Percentiles rank a stretch among this genome's conserved stretches.
These are phyloP conservation scores for Arothron firmamentum DNA, from an alignment of 2,113 vertebrate species.

Conservation along the genomic window DNA sequence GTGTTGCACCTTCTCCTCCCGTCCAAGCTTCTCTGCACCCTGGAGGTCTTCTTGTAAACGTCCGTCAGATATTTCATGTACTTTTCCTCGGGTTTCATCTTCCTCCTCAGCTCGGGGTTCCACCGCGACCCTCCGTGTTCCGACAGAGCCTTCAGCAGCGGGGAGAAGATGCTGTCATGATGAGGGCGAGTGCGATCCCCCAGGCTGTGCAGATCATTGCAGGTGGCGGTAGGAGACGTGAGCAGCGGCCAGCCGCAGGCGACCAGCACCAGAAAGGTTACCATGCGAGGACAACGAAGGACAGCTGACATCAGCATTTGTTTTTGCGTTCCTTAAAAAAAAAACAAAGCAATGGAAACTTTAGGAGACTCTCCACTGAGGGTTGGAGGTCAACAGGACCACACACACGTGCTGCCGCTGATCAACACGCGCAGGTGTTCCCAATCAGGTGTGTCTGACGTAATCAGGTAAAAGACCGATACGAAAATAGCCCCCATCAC, in stretches of 20 bases:
- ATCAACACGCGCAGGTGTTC: conserved; percentile 59
- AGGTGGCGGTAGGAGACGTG: conserved; percentile 17
- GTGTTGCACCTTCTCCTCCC: conserved; percentile 82
- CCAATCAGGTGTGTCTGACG: conserved; percentile 59
- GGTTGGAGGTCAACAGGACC: conserved; percentile 35
- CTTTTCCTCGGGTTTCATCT: conserved; percentile 75
- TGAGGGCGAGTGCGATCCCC: conserved; percentile 34
- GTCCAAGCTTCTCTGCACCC: conserved; percentile 78
- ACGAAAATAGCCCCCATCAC: too few relatives aligned
- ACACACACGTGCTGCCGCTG: conserved; percentile 45
- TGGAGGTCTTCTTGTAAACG: conserved; percentile 81
- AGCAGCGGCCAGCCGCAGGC: conserved; percentile 25
- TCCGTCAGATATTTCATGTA: conserved; percentile 88
- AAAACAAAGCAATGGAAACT: conserved; percentile 22
- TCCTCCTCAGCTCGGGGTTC: conserved; percentile 41
- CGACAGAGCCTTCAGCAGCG: conserved; percentile 81
- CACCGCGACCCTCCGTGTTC: conserved; percentile 59
- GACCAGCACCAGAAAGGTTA: conserved; percentile 45
- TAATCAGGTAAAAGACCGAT: not conserved
- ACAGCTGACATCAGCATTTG: conserved; percentile 33
- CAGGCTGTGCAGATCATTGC: conserved; percentile 13
- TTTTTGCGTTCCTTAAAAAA: conserved; percentile 16
- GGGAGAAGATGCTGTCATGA: conserved; percentile 73
- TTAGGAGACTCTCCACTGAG: conserved; percentile 21
- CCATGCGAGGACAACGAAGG: conserved; percentile 28